phyloP scores from a whole-genome alignment of 35 echinoderm and acorn worm species.

The Anneissia japonica region DNA sequence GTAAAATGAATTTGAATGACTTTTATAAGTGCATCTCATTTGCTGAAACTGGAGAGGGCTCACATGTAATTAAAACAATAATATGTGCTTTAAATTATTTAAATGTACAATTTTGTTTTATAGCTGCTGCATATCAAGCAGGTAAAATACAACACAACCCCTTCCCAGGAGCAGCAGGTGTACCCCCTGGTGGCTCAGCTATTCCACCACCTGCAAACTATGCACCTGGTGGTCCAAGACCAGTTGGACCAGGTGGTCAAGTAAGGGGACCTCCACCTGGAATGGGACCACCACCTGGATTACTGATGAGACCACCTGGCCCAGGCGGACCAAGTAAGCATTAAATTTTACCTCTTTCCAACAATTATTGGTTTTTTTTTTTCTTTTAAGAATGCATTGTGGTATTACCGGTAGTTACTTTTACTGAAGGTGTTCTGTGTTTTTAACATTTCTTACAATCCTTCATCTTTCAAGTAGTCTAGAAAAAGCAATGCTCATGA shows the following conservation, averaged over 20 bases:
- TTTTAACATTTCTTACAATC: no score
- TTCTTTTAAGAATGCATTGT: no score
- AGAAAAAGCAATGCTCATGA: no score
- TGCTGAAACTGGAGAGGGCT: no score
- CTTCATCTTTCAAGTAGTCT: no score
- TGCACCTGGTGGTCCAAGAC: conserved; percentile 24
- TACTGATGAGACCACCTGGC: conserved; percentile 33
- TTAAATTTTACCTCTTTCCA: not conserved
- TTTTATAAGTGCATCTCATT: no score
- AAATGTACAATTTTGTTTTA: not conserved
- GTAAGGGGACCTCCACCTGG: conserved; percentile 32
- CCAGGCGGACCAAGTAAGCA: conserved; percentile 50
- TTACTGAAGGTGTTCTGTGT: no score
- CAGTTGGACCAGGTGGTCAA: conserved; percentile 47
- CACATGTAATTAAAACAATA: no score
- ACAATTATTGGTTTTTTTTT: no score
- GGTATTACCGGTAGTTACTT: no score
- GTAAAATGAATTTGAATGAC: no score
- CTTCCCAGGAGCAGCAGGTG: conserved; percentile 53
- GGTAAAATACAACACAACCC: conserved; percentile 91
- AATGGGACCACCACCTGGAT: conserved; percentile 24
- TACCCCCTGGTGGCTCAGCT: conserved; percentile 30
- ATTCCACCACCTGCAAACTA: conserved; percentile 72
- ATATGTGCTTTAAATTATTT: no score
- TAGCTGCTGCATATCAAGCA: conserved; percentile 92